Conservation (phyloP, 30 jellyfish, hydroid and myxozoan species). For the Turritopsis dohrnii region DNA sequence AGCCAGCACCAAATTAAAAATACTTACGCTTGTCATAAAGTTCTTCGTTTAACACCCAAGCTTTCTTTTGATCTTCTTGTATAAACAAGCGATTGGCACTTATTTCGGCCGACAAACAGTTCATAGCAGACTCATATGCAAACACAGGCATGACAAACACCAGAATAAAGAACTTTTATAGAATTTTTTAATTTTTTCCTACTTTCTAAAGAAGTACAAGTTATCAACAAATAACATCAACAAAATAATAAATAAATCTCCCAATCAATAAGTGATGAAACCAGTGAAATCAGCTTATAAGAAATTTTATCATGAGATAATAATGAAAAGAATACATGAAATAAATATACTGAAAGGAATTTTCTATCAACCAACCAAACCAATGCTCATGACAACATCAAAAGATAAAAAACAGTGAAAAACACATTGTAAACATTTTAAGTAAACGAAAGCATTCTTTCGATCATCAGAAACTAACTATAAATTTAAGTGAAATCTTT, state of each 20-base stretch:
- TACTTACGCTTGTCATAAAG: slow-evolving; percentile 21
- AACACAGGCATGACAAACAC: slow-evolving; percentile 16
- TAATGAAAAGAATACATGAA: no score
- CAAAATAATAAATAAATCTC: background rate
- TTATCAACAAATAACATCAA: background rate
- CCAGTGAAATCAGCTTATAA: no score
- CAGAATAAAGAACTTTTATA: background rate
- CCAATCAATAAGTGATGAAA: no score
- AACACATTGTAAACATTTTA: no score
- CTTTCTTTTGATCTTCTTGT: slow-evolving; percentile 27
- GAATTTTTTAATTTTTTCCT: background rate
- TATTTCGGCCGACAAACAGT: slow-evolving; percentile 21
- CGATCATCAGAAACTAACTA: no score
- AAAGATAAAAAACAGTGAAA: no score
- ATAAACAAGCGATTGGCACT: slow-evolving; percentile 21
- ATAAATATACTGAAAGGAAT: no score
- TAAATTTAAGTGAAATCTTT: no score
- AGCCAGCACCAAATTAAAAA: background rate
- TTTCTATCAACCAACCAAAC: no score
- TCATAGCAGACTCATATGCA: slow-evolving; percentile 23
- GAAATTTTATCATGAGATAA: no score
- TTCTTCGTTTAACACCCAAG: slow-evolving; percentile 26
- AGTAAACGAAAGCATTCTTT: no score
- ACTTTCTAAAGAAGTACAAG: background rate
- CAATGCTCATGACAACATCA: no score